A percentile compares a stretch with the other conserved stretches of the same genome.
Evolutionary conservation across 2,797 vertebrate genomes (phyloP).

Genomic region (Alfaro cultratus): DNA sequence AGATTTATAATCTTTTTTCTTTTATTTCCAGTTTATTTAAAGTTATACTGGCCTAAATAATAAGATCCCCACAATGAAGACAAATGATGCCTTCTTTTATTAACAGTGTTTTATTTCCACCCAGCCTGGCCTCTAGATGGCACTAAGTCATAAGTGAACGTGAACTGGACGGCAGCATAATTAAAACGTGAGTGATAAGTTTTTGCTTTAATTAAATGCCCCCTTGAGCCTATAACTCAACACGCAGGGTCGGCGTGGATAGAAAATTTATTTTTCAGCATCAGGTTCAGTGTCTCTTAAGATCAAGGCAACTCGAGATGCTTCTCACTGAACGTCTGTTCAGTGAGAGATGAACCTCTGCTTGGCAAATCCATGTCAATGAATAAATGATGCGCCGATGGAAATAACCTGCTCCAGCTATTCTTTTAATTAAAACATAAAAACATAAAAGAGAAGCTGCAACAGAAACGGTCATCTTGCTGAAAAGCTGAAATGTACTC

Average conservation of each 20-base stretch:
- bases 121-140: slow-evolving; percentile 75
- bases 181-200: slow-evolving; percentile 73
- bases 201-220: slow-evolving; percentile 76
- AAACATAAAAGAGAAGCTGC: slow-evolving; percentile 27
- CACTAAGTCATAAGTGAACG: slow-evolving; percentile 73
- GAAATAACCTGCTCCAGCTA: slow-evolving; percentile 58
- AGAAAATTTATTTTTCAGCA: slow-evolving; percentile 56
- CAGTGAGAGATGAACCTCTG: slow-evolving; percentile 60
- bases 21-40: slow-evolving; percentile 1
- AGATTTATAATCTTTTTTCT: background rate
- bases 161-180: slow-evolving; percentile 50
- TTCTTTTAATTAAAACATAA: slow-evolving; percentile 39
- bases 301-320: slow-evolving; percentile 60
- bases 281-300: slow-evolving; percentile 54
- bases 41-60: slow-evolving; percentile 9
- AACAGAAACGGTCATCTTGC: slow-evolving; percentile 12
- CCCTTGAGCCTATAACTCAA: slow-evolving; percentile 58
- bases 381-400: slow-evolving; percentile 71
- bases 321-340: slow-evolving; percentile 57
- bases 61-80: slow-evolving; percentile 10
- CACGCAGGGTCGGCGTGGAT: slow-evolving; percentile 41
- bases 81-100: slow-evolving; percentile 3
- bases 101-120: slow-evolving; percentile 11
- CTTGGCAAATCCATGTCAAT: slow-evolving; percentile 70
- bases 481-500: slow-evolving; percentile 16